These are phyloP conservation scores for Macropis europaea DNA, from an alignment of 2,888 invertebrate species.

Conservation along the genomic window DNA sequence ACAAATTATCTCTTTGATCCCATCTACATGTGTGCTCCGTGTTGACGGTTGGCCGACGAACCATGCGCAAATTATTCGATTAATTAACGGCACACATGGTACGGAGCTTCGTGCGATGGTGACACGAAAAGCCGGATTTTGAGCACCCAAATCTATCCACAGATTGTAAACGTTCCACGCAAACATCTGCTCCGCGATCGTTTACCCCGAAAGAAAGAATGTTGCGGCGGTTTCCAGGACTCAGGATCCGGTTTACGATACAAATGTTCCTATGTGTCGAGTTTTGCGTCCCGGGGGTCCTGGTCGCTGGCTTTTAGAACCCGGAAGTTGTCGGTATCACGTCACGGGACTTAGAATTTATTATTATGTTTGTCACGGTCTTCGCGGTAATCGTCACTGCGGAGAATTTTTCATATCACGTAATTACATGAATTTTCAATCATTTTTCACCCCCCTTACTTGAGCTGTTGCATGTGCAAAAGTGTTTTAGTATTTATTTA, in stretches of 20 bases:
- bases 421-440: too few species aligned
- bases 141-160: slow-evolving; percentile 22
- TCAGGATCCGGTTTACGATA: not conserved
- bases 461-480: too few species aligned
- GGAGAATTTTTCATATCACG: too few species aligned
- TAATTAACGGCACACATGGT: slow-evolving; percentile 50
- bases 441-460: too few species aligned
- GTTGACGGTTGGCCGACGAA: slow-evolving; percentile 9
- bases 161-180: slow-evolving; percentile 4
- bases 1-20: slow-evolving; percentile 31
- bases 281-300: not conserved
- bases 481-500: too few species aligned
- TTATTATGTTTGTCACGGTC: too few species aligned
- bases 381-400: too few species aligned
- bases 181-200: slow-evolving; percentile 12
- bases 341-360: slow-evolving; percentile 2
- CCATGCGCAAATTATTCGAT: slow-evolving; percentile 50
- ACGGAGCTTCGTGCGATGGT: slow-evolving; percentile 23
- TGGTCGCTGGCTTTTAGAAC: not conserved
- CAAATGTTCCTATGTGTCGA: not conserved
- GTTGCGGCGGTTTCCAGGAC: not conserved
- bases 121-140: slow-evolving; percentile 16
- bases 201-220: slow-evolving; percentile 20
- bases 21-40: not conserved
- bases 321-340: slow-evolving; percentile 5